Base-by-base conservation (phyloP, 2,113 vertebrate genomes). In the Dicerorhinus sumatrensis region DNA sequence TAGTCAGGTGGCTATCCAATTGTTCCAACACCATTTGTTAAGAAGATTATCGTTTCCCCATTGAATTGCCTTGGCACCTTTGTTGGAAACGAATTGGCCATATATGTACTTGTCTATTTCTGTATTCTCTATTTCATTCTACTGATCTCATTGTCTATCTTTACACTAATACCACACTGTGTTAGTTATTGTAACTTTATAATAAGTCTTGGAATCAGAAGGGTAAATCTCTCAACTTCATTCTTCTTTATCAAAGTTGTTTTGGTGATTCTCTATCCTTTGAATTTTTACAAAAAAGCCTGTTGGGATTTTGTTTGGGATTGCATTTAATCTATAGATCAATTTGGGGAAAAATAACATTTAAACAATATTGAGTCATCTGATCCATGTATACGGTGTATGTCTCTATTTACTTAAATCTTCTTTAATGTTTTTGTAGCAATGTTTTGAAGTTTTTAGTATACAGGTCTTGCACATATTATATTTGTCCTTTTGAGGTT, bases 391-490 rank as follows among this genome's bases (percentile, higher is more conserved):
- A 75, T 73, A 79, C 62, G 39, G 39, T 33, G 5, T 51, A 1
- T 54, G 48, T 76, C 33, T 87, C 63, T 14, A 70, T 77, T 89
- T 86, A 79, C n/a, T 79, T 36, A 90, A n/a, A 17, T 46, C 10
- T n/a, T 70, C 20, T 73, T 67, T 39, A 54, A 56, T 54, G 51
- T 75, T 93, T 81, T 96, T 81, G 17, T 6, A 91, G 39, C 23
- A 77, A 4, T 94, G 14, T 88, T 92, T 89, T 95, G 42, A 89
- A 83, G 39, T 62, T 82, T 92, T 88, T 42, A 63, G 5, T 63
- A n/a, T 84, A 33, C 8, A 25, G 20, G 27, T 27, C 20, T 97
- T 94, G 10, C 1, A 58, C 8, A 72, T 69, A 86, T 63, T 93
- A 31, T 91, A 42, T 88, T 87, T 83, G 21, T 91, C 46, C 20